A percentile compares a stretch with the other conserved stretches of the same genome.
Evolutionary conservation across 2,797 vertebrate species (phyloP).

Genomic region (Alauda arvensis): DNA sequence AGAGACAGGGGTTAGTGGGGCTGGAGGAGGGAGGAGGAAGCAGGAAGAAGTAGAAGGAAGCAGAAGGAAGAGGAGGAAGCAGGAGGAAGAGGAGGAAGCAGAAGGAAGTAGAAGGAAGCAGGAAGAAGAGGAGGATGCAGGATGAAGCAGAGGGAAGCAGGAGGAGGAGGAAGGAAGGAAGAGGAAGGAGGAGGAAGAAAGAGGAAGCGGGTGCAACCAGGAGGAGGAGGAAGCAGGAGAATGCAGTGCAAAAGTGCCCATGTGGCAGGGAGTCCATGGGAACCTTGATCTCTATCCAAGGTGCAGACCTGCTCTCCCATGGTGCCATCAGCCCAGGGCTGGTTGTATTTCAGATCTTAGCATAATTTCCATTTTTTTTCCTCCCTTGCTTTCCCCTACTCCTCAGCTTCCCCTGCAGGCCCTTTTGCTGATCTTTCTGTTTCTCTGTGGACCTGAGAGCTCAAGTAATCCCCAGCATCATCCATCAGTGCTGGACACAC

Average conservation of each 20-base stretch:
- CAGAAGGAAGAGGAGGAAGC: fast-evolving
- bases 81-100: too few relatives aligned
- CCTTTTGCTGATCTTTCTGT: background rate
- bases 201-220: background rate
- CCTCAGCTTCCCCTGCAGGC: background rate
- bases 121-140: too few relatives aligned
- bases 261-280: fast-evolving
- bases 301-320: background rate
- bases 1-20: background rate
- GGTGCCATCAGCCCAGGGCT: background rate
- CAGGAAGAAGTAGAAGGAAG: background rate
- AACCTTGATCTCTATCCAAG: background rate
- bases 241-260: fast-evolving
- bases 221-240: too few relatives aligned
- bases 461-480: background rate
- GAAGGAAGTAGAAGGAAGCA: too few relatives aligned
- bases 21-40: background rate
- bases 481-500: background rate
- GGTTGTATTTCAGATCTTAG: background rate
- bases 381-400: background rate
- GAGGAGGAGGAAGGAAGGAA: background rate
- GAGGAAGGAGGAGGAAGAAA: background rate
- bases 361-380: background rate
- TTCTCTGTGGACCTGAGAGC: background rate
- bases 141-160: too few relatives aligned